Evolutionary conservation across 2,888 invertebrate genomes (phyloP), one percentile per base, ranked within the genome.

Genomic region (Hedya salicella): DNA sequence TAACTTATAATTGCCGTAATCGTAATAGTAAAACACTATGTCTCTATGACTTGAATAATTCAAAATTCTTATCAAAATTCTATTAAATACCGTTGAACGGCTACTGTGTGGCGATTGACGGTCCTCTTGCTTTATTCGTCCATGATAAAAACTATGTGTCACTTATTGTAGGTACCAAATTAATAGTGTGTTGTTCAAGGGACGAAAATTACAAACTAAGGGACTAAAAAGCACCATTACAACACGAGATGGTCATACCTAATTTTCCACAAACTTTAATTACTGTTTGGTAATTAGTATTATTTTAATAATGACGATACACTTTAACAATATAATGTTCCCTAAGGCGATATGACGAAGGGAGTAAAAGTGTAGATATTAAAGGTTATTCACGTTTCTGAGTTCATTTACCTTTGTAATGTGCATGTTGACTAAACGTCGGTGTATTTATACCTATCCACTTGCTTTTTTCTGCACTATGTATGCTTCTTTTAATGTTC

Each of bases 201-300:
- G 36, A 13, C 25, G 25, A 25, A 25, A 25, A 25, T 25, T 25
- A 6, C 36, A 36, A 1, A 36, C 36, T 9, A 36, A 36, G 25
- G 42, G 16, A 21, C 25, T 42, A 54, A 42, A 42, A 32, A 8
- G 9, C 8, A 19, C 19, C 39, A 54, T 54, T 42, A 39, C 42
- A 16, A 25, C 40, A 25, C 25, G 13, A 11, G 36, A 9, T 36
- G 13, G 54, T 42, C 25, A 42, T 14, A 42, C 21, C 19, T 11
- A 53, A 56, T 42, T 42, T 21, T 54, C 21, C 40, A 5, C 21
- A 8, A 21, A 54, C n/a, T 21, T 54, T 54, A 16, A 54, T 25
- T 54, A 54, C 54, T 13, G 54, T 42, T 56, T 11, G 52, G 52
- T 52, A 13, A 19, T 52, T 52, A 36, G 13, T 42, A 42, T 42